Percentiles rank a stretch among this genome's conserved stretches.
These are phyloP conservation scores for Toxostoma redivivum DNA, from an alignment of 2,113 vertebrate genomes.

Conservation along the genomic window DNA sequence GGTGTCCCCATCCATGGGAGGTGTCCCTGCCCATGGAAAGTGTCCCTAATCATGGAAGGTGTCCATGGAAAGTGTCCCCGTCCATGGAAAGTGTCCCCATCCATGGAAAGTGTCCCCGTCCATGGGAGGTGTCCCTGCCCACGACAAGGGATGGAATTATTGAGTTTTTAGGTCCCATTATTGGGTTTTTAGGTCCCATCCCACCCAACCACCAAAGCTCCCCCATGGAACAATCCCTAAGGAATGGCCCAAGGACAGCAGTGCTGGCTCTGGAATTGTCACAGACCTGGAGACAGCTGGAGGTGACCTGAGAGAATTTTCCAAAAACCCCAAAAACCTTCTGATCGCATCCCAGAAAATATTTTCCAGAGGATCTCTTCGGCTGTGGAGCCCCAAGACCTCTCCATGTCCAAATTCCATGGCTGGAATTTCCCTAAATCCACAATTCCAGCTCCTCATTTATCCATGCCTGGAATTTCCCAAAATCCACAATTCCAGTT, in stretches of 20 bases:
- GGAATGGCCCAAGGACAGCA: background rate
- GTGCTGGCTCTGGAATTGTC: background rate
- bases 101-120: background rate
- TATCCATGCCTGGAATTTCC: too few species aligned
- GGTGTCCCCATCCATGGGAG: too few species aligned
- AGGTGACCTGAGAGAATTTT: background rate
- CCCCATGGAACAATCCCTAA: fast-evolving
- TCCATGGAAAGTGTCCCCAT: too few species aligned
- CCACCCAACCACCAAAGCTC: background rate
- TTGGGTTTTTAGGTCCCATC: background rate
- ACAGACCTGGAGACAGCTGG: background rate
- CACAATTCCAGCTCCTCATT: background rate
- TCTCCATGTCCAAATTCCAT: fast-evolving
- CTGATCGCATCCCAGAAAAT: background rate
- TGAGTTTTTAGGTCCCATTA: background rate
- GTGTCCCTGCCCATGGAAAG: background rate
- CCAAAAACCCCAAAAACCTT: fast-evolving
- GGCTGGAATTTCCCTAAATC: background rate
- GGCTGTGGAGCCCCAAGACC: background rate
- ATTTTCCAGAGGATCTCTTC: background rate
- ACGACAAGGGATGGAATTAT: background rate
- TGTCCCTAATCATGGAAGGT: background rate
- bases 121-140: background rate
- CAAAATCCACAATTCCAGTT: background rate
- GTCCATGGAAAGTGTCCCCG: background rate